These are phyloP conservation scores for Falco novaeseelandiae DNA, from an alignment of 2,797 vertebrate genomes.

Conservation along the genomic window DNA sequence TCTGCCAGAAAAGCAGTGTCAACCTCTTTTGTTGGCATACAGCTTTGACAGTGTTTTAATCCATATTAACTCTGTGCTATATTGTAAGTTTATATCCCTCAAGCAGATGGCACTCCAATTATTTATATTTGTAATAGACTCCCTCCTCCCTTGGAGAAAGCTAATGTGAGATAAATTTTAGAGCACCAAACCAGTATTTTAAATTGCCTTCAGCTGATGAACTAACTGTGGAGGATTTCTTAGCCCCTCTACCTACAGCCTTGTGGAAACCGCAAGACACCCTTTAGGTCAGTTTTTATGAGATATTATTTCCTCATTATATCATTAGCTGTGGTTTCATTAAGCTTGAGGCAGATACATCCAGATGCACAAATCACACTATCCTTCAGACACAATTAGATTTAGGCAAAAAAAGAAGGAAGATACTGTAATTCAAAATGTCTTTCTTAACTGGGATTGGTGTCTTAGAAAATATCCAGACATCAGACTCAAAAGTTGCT, in stretches of 20 bases:
- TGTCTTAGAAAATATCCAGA: not conserved
- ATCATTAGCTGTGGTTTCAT: not conserved
- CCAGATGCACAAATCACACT: not conserved
- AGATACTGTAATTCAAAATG: not conserved
- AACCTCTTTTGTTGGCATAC: not conserved
- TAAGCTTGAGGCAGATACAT: not conserved
- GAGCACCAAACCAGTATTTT: not conserved
- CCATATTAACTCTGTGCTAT: not conserved
- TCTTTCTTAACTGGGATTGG: not conserved
- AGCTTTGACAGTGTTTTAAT: not conserved
- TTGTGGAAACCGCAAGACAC: not conserved
- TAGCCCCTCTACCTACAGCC: not conserved
- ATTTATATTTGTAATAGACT: not conserved
- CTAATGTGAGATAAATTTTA: not conserved
- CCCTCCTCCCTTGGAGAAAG: not conserved
- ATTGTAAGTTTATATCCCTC: not conserved
- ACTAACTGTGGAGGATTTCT: not conserved
- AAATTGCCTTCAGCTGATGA: not conserved
- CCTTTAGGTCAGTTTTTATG: not conserved
- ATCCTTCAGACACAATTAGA: not conserved
- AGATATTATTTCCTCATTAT: not conserved
- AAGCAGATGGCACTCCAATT: conserved; percentile 45
- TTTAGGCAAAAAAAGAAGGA: not conserved
- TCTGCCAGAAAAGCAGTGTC: not conserved
- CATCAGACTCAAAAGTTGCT: not conserved